Evolutionary conservation across 2,797 vertebrate genomes (phyloP).

Genomic region (Prionace glauca): DNA sequence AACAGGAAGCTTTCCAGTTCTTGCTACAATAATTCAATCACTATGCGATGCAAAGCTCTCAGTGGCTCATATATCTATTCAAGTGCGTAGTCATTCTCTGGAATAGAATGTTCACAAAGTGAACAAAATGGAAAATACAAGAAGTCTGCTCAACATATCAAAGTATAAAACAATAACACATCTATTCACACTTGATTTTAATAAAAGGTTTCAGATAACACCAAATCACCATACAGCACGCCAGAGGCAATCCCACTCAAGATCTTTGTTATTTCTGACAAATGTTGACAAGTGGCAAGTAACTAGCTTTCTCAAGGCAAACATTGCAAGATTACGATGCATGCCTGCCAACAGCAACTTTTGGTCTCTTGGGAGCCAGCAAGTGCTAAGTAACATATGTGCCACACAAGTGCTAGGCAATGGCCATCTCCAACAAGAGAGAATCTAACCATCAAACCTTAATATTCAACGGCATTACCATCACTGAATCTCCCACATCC

Average conservation of each 20-base stretch:
- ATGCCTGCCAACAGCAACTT: conserved; percentile 92
- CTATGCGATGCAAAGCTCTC: neutral
- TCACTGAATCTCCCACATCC: no score
- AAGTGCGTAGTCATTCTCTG: neutral
- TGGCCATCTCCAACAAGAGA: no score
- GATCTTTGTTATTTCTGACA: neutral
- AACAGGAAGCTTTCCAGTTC: neutral
- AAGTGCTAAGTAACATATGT: conserved; percentile 43
- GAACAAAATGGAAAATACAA: neutral
- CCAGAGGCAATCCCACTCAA: neutral
- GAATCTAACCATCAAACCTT: no score
- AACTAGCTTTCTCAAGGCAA: conserved; percentile 76
- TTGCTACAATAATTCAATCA: neutral
- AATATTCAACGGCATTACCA: no score
- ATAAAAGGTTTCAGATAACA: neutral
- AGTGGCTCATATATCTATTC: neutral
- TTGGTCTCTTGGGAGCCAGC: conserved; percentile 91
- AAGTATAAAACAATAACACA: neutral
- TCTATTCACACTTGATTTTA: neutral
- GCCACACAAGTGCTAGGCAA: no score
- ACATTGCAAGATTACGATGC: conserved; percentile 93
- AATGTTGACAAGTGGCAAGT: no score
- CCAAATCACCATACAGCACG: neutral
- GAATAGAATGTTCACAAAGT: neutral
- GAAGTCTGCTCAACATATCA: neutral